Evolutionary conservation across 2,113 vertebrate genomes (phyloP).

Genomic region (Promerops cafer): DNA sequence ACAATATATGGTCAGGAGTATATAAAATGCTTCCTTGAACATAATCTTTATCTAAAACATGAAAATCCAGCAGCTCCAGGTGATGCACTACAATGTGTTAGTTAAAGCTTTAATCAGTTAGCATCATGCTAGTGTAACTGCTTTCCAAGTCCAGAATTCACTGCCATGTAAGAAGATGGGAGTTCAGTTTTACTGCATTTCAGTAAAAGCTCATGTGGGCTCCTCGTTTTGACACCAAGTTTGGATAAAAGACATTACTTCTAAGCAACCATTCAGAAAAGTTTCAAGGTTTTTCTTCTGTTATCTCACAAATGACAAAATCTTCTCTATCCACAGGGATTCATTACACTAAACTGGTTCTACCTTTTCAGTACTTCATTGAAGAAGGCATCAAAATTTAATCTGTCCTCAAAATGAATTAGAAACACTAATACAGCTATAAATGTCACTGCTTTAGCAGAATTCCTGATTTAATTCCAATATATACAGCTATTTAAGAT

Average conservation of each 20-base stretch:
- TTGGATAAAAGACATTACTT: neutral
- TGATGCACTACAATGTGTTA: neutral
- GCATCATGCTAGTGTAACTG: rapidly evolving
- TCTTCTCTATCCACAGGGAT: neutral
- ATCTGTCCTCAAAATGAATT: neutral
- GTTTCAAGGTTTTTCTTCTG: neutral
- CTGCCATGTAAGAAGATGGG: neutral
- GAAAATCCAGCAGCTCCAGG: neutral
- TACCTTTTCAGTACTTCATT: neutral
- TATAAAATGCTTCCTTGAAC: neutral
- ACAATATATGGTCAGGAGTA: rapidly evolving
- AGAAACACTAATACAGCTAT: neutral
- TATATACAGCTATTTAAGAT: neutral
- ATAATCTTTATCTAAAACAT: neutral
- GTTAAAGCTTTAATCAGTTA: neutral
- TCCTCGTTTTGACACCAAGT: neutral
- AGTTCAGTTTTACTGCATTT: neutral
- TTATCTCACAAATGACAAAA: neutral
- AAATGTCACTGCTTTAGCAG: neutral
- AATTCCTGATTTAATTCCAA: slow-evolving; percentile 13
- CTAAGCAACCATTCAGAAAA: neutral
- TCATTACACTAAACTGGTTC: neutral
- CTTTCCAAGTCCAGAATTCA: neutral
- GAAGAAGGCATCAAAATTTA: neutral
- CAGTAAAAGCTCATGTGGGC: neutral